Base-by-base conservation (phyloP, 2,888 invertebrate genomes). In the Digitonthophagus gazella region DNA sequence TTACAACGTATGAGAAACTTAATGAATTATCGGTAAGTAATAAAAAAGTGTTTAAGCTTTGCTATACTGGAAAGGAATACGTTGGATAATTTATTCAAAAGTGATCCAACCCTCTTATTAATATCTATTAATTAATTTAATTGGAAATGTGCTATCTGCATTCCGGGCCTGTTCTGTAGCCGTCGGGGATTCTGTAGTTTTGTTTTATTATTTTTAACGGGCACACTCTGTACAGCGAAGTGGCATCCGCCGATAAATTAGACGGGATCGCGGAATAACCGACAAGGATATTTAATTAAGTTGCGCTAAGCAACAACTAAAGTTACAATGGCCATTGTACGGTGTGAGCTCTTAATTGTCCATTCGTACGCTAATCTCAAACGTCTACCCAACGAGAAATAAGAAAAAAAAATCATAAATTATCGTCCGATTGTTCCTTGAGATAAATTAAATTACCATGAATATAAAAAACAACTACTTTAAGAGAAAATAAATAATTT, bases 341-440 rank as follows among this genome's bases (percentile, higher is more conserved):
- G 61, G 20, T n/a, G 61, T 61, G 61, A 61, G 61, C 61, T 61
- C 61, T 61, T 61, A 61, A 61, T 61, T 18, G 61, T 61, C n/a
- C 18, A 61, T 18, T 61, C 20, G 61, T 44, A 61, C 61, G 61
- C 6, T 61, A 61, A 61, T 61, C 19, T 5, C 5, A 61, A 20
- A 20, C 18, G 61, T 61, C 20, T 19, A 19, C 6, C 28, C 11
- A 44, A 44, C n/a, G n/a, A n/a, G n/a, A n/a, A n/a, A n/a, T n/a
- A n/a, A 11, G 11, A 18, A 61, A 19, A 61, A 20, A 20, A 18
- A 61, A 16, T 19, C 61, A 61, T 61, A 61, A 61, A 61, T 61
- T 61, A 61, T 20, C 19, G 20, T 61, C 18, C 61, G 61, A 61
- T 61, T 61, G 61, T 61, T 61, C 61, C n/a, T n/a, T n/a, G n/a